A percentile compares a stretch with the other conserved stretches of the same genome.
phyloP scores from a whole-genome alignment of 1,140 invertebrate genomes.

The Orchestia grillus region DNA sequence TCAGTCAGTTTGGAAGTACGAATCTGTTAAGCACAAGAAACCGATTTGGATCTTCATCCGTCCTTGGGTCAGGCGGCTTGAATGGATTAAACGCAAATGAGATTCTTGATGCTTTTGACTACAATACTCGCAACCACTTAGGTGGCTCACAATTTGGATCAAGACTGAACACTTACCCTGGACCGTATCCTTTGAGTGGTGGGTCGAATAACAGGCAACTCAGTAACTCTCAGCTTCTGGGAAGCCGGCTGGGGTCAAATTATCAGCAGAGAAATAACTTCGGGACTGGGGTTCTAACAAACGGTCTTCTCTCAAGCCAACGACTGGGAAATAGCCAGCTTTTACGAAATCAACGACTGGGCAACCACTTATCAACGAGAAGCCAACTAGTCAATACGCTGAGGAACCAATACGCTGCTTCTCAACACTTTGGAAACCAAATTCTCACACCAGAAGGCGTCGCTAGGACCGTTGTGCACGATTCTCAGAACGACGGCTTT shows the following conservation, averaged over 20 bases:
- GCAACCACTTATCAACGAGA: neutral
- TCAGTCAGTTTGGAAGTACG: conserved; percentile 11
- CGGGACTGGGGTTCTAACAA: neutral
- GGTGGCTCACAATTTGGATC: neutral
- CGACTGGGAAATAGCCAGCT: neutral
- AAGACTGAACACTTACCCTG: neutral
- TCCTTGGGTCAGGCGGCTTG: neutral
- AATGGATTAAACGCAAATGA: neutral
- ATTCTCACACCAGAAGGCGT: conserved; percentile 1
- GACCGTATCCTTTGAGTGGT: neutral
- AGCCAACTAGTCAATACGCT: neutral
- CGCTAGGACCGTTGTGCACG: neutral
- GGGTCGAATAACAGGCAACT: neutral
- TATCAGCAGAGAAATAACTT: neutral
- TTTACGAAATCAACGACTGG: neutral
- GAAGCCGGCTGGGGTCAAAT: neutral
- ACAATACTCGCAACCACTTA: neutral
- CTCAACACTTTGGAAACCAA: neutral
- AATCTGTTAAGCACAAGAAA: neutral
- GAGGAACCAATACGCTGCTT: neutral
- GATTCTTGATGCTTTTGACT: neutral
- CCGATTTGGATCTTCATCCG: neutral
- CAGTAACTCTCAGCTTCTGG: neutral
- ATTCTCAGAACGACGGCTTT: neutral
- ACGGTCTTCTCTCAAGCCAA: neutral